phyloP scores from a whole-genome alignment of 2,113 vertebrate species.

The Pseudonaja textilis region DNA sequence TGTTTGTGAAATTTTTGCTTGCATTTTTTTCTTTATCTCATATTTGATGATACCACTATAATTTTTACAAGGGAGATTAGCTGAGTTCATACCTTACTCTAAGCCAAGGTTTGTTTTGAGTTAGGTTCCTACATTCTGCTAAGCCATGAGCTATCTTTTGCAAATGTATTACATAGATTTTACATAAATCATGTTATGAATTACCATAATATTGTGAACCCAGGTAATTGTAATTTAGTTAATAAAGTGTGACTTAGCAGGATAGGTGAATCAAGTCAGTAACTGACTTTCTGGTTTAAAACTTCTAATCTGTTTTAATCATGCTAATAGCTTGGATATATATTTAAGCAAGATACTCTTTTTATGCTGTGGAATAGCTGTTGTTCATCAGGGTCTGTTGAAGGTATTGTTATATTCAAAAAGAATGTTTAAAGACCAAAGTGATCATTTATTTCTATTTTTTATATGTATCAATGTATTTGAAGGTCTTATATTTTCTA shows the following conservation, averaged over 20 bases:
- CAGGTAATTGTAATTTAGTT: background rate
- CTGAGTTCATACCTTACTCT: background rate
- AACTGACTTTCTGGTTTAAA: background rate
- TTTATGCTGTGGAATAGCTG: background rate
- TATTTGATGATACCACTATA: background rate
- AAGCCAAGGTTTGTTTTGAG: background rate
- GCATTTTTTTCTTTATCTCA: background rate
- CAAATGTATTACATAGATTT: background rate
- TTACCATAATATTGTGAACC: background rate
- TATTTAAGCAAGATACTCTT: background rate
- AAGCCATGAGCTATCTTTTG: background rate
- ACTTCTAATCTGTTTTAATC: background rate
- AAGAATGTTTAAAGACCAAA: background rate
- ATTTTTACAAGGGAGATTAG: background rate
- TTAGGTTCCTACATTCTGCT: background rate
- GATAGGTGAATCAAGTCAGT: background rate
- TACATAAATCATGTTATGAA: background rate
- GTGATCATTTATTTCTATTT: background rate
- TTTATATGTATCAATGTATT: background rate
- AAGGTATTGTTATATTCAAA: background rate
- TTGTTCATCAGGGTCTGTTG: background rate
- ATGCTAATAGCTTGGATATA: background rate
- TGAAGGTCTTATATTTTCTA: background rate
- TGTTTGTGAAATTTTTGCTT: background rate
- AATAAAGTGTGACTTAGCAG: background rate